Evolutionary conservation across 2,888 invertebrate genomes (phyloP).

Genomic region (Trypoxylon attenuatum): DNA sequence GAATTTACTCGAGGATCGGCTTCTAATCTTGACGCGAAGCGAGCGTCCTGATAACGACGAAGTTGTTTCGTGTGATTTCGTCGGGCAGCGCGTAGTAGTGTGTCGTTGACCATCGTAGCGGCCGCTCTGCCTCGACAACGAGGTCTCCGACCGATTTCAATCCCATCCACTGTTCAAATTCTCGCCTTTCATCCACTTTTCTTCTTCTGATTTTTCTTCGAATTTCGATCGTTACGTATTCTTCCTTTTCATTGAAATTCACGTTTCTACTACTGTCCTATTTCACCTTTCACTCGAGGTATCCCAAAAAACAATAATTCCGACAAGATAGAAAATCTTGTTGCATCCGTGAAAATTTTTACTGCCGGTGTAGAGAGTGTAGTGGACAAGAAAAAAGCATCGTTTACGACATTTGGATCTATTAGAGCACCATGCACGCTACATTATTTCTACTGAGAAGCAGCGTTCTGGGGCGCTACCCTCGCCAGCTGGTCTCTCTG

Average conservation of each 20-base stretch:
- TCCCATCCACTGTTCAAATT: neutral
- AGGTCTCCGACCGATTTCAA: slow-evolving; percentile 10
- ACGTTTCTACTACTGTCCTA: neutral
- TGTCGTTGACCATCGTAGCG: slow-evolving; percentile 50
- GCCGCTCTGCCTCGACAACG: slow-evolving; percentile 34
- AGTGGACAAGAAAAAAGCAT: too few species aligned
- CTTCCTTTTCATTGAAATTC: neutral
- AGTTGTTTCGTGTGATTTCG: slow-evolving; percentile 33
- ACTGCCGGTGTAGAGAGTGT: too few species aligned
- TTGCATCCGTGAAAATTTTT: too few species aligned
- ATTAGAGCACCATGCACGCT: slow-evolving; percentile 60
- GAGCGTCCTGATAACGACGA: slow-evolving; percentile 47
- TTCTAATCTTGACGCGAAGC: slow-evolving; percentile 36
- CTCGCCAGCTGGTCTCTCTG: slow-evolving; percentile 58
- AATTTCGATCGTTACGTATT: neutral
- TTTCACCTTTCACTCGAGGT: neutral
- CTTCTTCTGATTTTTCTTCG: neutral
- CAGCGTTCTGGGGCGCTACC: slow-evolving; percentile 36
- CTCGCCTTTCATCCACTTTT: neutral
- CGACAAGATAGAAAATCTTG: too few species aligned
- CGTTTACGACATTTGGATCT: too few species aligned
- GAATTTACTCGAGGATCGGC: slow-evolving; percentile 26
- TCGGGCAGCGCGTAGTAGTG: slow-evolving; percentile 38
- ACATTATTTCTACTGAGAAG: slow-evolving; percentile 55
- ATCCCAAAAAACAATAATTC: too few species aligned